phyloP scores from a whole-genome alignment of 2,113 vertebrate genomes.

The Silurus meridionalis region DNA sequence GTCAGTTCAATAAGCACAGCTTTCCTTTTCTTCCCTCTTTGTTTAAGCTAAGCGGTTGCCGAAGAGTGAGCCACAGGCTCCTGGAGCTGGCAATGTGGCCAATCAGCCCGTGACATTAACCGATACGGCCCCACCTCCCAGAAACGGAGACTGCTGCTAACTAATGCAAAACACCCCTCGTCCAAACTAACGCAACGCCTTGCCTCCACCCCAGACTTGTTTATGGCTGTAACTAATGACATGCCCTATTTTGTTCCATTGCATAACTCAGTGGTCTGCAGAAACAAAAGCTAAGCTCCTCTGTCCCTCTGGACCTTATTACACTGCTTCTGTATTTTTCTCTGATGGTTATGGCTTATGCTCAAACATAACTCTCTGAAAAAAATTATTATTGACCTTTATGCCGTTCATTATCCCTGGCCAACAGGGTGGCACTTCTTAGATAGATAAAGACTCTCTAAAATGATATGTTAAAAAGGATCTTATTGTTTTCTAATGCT shows the following conservation, averaged over 20 bases:
- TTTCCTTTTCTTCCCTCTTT: constrained; percentile 4
- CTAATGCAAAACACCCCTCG: constrained; percentile 77
- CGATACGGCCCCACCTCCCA: constrained; percentile 82
- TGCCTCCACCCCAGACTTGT: constrained; percentile 54
- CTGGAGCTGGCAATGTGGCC: constrained; percentile 80
- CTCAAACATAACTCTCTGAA: constrained; percentile 34
- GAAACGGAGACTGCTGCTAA: constrained; percentile 93
- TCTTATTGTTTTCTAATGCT: constrained; percentile 63
- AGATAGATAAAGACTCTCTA: constrained; percentile 76
- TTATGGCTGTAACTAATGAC: constrained; percentile 69
- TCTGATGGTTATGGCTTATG: constrained; percentile 38
- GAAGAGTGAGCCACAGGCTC: constrained; percentile 90
- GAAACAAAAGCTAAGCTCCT: constrained; percentile 53
- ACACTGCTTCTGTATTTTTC: constrained; percentile 1
- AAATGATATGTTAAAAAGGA: constrained; percentile 79
- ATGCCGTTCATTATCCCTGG: constrained; percentile 38
- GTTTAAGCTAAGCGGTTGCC: constrained; percentile 88
- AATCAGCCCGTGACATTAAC: constrained; percentile 93
- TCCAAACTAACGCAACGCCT: constrained; percentile 66
- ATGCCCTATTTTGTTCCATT: constrained; percentile 55
- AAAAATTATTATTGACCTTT: constrained; percentile 2
- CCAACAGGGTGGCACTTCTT: constrained; percentile 70
- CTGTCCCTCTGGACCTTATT: constrained; percentile 17
- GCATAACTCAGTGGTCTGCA: constrained; percentile 55
- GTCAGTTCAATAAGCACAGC: neutral